Base-by-base conservation (phyloP, 2,113 vertebrate species). In the Aix galericulata region DNA sequence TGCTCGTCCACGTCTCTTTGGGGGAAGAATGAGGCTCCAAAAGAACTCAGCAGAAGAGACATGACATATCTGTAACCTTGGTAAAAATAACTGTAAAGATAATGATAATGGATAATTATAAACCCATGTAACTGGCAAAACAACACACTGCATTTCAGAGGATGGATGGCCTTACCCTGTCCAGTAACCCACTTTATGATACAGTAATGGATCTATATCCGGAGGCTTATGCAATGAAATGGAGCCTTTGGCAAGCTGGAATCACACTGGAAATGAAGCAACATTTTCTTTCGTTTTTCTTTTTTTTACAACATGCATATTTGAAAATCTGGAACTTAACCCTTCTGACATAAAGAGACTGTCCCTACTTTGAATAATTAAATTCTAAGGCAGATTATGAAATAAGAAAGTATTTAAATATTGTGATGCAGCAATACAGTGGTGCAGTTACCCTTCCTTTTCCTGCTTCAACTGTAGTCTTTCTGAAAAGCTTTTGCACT, bases 231-330 rank as follows among this genome's bases (percentile, higher is more conserved):
- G 84, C 87, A 67, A 50, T 60, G 68, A 96, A 91, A 96, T 93
- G 73, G 85, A 93, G 79, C 55, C 93, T 90, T 95, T 96, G 95
- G 96, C 95, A 94, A 79, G 52, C 84, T 84, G 79, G 92, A 53
- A 89, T 91, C 84, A 88, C 72, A 16, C 53, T 78, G 83, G 53
- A 91, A 94, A 50, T 0, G 17, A 76, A 77, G 86, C 31, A 82
- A 60, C 42, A 20, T 89, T 82, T 94, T 93, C 6, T 8, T 80
- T 50, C 40, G 13, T 50, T 50, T 27, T 53, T 26, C 7, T 63
- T 38, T 17, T 36, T 40, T 64, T 64, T 29, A 55, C 64, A 73
- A 52, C 58, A 60, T 68, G 74, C 58, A 34, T 52, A 77, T 95
- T 91, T 92, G 76, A 93, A 96, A 95, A 96, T 82, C 71, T 95